phyloP scores from a whole-genome alignment of 1,140 invertebrate species.

The Hydropsyche tenuis region DNA sequence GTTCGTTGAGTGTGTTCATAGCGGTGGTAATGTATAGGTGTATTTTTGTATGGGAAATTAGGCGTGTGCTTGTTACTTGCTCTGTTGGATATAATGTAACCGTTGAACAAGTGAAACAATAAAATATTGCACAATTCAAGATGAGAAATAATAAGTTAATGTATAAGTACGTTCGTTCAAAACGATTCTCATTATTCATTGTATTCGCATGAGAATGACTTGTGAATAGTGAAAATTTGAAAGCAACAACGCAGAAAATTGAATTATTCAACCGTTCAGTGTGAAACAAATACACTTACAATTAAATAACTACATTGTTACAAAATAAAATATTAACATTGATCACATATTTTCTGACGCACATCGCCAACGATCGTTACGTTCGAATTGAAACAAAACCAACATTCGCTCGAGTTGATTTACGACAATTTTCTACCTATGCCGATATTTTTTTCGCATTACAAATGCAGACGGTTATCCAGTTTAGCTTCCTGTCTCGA shows the following conservation, averaged over 20 bases:
- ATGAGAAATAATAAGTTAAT: slow-evolving; percentile 2
- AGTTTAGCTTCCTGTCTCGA: background rate
- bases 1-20: too few species aligned
- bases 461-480: background rate
- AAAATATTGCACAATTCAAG: background rate
- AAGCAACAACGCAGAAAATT: slow-evolving; percentile 19
- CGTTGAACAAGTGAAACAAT: background rate
- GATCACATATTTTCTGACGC: too few species aligned
- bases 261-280: background rate
- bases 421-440: too few species aligned
- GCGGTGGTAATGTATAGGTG: too few species aligned
- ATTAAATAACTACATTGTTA: background rate
- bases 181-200: slow-evolving; percentile 9
- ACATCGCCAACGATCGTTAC: too few species aligned
- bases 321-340: background rate
- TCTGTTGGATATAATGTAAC: slow-evolving; percentile 3
- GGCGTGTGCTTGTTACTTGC: background rate
- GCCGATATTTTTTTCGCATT: background rate
- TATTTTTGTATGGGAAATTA: too few species aligned
- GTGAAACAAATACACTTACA: background rate
- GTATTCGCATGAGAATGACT: background rate
- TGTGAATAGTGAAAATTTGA: background rate
- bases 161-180: background rate
- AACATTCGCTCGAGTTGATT: too few species aligned
- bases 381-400: too few species aligned